phyloP scores from a whole-genome alignment of 53 echinoderm and acorn worm species.

The Holothuria leucospilota region DNA sequence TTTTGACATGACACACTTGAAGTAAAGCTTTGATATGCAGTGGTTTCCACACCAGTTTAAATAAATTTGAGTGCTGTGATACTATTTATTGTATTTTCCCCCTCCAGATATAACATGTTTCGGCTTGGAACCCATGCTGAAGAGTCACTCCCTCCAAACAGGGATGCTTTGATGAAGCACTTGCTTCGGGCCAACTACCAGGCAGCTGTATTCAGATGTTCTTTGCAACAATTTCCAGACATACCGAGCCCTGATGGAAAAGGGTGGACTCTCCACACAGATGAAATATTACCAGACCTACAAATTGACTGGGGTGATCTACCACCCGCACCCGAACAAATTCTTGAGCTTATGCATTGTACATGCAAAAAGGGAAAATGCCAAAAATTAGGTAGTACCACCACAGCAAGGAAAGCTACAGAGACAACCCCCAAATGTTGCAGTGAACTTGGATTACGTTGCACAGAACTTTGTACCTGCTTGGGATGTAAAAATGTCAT shows the following conservation, averaged over 20 bases:
- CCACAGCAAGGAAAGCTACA: neutral
- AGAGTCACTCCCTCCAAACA: slow-evolving; percentile 49
- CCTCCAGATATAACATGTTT: slow-evolving; percentile 23
- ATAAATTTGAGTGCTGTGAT: neutral
- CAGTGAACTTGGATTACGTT: slow-evolving; percentile 4
- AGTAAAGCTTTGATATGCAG: too few relatives aligned
- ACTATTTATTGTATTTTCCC: neutral
- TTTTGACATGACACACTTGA: too few relatives aligned
- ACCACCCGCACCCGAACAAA: slow-evolving; percentile 32
- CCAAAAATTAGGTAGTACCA: neutral
- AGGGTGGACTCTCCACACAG: neutral
- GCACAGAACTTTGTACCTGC: slow-evolving; percentile 52
- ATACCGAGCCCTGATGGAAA: neutral
- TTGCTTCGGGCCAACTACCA: slow-evolving; percentile 1
- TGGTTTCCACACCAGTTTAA: too few relatives aligned
- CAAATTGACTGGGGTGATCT: slow-evolving; percentile 6
- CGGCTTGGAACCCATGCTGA: slow-evolving; percentile 53
- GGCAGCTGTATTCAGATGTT: neutral
- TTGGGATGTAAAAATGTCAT: neutral
- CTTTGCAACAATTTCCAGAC: neutral
- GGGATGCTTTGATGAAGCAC: neutral
- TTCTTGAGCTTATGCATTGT: slow-evolving; percentile 48
- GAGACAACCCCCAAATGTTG: slow-evolving; percentile 4
- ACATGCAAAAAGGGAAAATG: slow-evolving; percentile 36
- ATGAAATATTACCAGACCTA: neutral